These are phyloP conservation scores for Ceyx margarethae DNA, from an alignment of 2,113 vertebrate species.

Conservation along the genomic window DNA sequence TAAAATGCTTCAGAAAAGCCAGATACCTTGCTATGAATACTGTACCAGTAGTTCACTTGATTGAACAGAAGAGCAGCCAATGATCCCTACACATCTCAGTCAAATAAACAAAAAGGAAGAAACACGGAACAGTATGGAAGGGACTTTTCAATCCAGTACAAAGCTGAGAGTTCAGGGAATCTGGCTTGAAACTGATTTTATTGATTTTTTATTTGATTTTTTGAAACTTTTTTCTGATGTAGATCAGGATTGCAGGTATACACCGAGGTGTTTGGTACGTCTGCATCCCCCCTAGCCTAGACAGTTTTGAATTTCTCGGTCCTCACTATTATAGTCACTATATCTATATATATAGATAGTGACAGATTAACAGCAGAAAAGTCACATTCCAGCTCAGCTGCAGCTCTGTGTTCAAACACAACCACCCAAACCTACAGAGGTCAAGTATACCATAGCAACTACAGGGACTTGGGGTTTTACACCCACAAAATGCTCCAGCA, in stretches of 20 bases:
- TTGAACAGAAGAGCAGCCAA: neutral
- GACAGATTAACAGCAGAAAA: neutral
- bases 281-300: neutral
- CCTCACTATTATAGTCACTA: neutral
- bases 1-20: constrained; percentile 31
- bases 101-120: neutral
- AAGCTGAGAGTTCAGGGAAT: neutral
- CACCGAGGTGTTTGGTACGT: neutral
- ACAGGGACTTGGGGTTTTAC: neutral
- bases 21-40: neutral
- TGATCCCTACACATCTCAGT: neutral
- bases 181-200: neutral
- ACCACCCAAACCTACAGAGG: neutral
- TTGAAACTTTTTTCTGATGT: neutral
- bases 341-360: neutral
- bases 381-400: neutral
- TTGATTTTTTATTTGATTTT: too few relatives aligned
- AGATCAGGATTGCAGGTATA: neutral
- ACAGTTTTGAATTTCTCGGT: neutral
- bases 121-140: neutral
- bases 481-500: neutral
- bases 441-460: neutral
- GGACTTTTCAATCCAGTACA: neutral
- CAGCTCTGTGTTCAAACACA: neutral
- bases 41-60: neutral